Base-by-base conservation (phyloP, 2,797 vertebrate species). In the Pangasius mekongensis region DNA sequence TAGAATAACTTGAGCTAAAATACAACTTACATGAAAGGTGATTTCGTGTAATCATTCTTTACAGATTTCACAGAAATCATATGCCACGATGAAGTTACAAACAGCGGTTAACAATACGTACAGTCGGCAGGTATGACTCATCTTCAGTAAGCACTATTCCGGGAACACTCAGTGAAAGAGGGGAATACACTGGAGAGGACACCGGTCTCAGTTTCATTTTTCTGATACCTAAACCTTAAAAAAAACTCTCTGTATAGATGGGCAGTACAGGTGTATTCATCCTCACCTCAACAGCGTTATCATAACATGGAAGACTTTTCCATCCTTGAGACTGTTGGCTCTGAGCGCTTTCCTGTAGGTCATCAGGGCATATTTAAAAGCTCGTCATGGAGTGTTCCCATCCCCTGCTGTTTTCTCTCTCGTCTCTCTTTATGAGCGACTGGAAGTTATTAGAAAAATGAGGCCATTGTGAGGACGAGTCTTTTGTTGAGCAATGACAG, bases 361-460 rank as follows among this genome's bases (percentile, higher is more conserved):
- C 90, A 91, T 93, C 89, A 56, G 89, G 86, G 86, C 36, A 86
- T 62, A 86, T 90, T 91, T 91, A 87, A 91, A 89, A 87, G 54
- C 85, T 89, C 74, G 91, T 94, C 93, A 90, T 89, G 93, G 92
- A 87, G 89, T 91, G 94, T 95, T 94, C 94, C 94, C 94, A 94
- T 93, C 93, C 62, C 82, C 81, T 87, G 85, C 88, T 89, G 85
- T 69, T 89, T 78, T 87, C 85, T 85, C 66, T 81, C 89, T 84
- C 85, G 69, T 82, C 87, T 89, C 88, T 91, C 92, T 93, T 96
- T 96, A 96, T 90, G 94, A 96, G 95, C 92, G 90, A 96, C 95
- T 96, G 95, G 95, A 96, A 96, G 93, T 94, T 95, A 96, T 96
- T 96, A 96, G 92, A 94, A 92, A 95, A 94, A 95, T 94, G 95